A percentile compares a stretch with the other conserved stretches of the same genome.
Conservation (phyloP, 2,888 invertebrate genomes). For the Lordiphosa fenestrarum region DNA sequence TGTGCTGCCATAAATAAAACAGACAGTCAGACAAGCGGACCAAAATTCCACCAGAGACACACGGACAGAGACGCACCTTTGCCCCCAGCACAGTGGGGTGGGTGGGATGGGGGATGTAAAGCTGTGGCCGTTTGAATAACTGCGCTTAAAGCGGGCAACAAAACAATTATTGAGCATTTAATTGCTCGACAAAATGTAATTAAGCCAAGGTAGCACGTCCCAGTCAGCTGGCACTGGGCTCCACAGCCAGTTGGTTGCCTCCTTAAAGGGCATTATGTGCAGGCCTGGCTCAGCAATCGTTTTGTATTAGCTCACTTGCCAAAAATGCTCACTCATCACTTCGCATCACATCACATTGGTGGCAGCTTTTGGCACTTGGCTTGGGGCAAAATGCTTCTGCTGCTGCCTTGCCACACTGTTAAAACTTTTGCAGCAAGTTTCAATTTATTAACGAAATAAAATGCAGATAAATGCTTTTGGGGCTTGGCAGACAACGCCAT, state of each 20-base stretch:
- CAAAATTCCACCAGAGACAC: constrained; percentile 34
- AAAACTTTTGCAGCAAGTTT: constrained; percentile 59
- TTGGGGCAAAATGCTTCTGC: constrained; percentile 1
- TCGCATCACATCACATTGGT: constrained; percentile 29
- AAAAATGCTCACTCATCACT: constrained; percentile 24
- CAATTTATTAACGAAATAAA: constrained; percentile 73
- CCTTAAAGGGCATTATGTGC: constrained; percentile 57
- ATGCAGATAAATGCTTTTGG: constrained; percentile 62
- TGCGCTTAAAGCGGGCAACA: constrained; percentile 68
- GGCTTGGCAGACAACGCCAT: constrained; percentile 36
- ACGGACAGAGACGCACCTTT: constrained; percentile 46
- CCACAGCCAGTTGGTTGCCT: constrained; percentile 10
- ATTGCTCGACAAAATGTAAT: constrained; percentile 71
- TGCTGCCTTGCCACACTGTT: constrained; percentile 20
- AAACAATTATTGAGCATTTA: constrained; percentile 74
- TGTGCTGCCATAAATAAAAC: constrained; percentile 66
- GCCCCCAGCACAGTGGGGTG: no score
- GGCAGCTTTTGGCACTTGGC: constrained; percentile 35
- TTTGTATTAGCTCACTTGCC: constrained; percentile 35
- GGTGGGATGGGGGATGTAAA: not conserved
- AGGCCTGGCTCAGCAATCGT: constrained; percentile 30
- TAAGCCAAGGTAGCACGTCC: constrained; percentile 64
- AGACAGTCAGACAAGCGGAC: constrained; percentile 48
- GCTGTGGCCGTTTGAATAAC: constrained; percentile 62
- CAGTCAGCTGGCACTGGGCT: constrained; percentile 14